A percentile compares a stretch with the other conserved stretches of the same genome.
phyloP scores from a whole-genome alignment of 2,888 invertebrate genomes.

The Argyresthia goedartella region DNA sequence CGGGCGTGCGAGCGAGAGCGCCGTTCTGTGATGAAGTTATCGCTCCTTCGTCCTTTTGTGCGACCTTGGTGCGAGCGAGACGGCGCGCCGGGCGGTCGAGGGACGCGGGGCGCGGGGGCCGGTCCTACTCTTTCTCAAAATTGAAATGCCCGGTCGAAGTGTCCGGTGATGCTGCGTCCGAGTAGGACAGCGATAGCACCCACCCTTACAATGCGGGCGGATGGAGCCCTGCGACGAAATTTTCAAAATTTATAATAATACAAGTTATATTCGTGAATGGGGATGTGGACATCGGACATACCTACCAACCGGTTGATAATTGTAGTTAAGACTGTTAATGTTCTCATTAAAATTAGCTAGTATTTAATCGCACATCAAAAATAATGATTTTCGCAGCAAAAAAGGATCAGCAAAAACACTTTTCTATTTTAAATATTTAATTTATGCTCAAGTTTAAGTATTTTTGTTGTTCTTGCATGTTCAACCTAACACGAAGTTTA shows the following conservation, averaged over 20 bases:
- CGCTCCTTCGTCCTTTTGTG: slow-evolving; percentile 73
- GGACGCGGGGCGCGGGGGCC: slow-evolving; percentile 47
- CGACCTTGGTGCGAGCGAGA: slow-evolving; percentile 65
- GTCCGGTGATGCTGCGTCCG: slow-evolving; percentile 72
- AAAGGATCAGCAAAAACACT: too few species aligned
- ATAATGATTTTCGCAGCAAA: too few species aligned
- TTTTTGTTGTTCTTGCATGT: too few species aligned
- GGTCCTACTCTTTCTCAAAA: slow-evolving; percentile 72
- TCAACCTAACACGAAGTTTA: too few species aligned
- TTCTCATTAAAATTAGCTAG: too few species aligned
- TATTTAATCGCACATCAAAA: too few species aligned
- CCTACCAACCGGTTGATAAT: too few species aligned
- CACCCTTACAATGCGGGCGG: slow-evolving; percentile 69
- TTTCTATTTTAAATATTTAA: too few species aligned
- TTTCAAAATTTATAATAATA: slow-evolving; percentile 55
- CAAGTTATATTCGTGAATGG: too few species aligned
- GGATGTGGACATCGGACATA: too few species aligned
- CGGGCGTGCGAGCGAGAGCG: slow-evolving; percentile 65
- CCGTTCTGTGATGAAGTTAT: slow-evolving; percentile 66
- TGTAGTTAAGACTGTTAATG: too few species aligned
- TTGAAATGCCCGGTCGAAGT: slow-evolving; percentile 73
- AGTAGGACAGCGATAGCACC: slow-evolving; percentile 67
- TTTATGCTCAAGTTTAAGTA: too few species aligned
- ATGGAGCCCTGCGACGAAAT: slow-evolving; percentile 59
- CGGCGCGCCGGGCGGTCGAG: slow-evolving; percentile 26